Conservation (phyloP, 2,113 vertebrate genomes). For the Corythornis cristatus region DNA sequence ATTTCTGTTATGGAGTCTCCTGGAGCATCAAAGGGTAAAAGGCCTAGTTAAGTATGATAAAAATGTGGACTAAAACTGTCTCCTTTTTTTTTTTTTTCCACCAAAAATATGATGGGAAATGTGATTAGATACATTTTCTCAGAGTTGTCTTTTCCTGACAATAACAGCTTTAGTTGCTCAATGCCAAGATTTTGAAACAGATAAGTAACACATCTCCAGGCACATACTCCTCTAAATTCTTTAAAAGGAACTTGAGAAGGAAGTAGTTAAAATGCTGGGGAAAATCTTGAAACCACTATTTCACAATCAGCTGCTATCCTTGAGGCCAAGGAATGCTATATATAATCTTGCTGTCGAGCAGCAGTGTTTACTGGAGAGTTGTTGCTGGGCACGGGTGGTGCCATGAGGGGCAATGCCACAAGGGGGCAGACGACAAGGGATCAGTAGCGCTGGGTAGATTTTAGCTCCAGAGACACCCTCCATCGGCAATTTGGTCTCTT, state of each 20-base stretch:
- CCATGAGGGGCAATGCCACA: neutral
- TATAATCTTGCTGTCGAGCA: neutral
- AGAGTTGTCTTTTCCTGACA: neutral
- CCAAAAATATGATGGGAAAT: neutral
- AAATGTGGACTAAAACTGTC: neutral
- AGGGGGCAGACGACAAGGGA: neutral
- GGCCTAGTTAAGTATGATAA: neutral
- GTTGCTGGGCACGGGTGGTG: neutral
- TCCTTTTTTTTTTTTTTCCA: neutral
- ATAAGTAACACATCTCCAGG: neutral
- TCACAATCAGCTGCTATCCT: neutral
- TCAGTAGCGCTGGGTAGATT: fast-evolving
- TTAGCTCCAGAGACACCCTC: neutral
- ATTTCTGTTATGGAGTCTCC: neutral
- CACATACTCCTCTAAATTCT: neutral
- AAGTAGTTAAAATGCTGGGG: neutral
- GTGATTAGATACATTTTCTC: neutral
- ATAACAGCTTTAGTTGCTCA: neutral
- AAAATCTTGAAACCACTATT: neutral
- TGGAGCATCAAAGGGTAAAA: neutral
- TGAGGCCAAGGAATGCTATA: neutral
- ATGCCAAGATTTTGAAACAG: neutral
- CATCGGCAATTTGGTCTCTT: neutral
- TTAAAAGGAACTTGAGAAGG: neutral
- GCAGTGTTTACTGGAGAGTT: neutral